Evolutionary conservation across 2,888 invertebrate species (phyloP).

Genomic region (Bhutanitis thaidina): DNA sequence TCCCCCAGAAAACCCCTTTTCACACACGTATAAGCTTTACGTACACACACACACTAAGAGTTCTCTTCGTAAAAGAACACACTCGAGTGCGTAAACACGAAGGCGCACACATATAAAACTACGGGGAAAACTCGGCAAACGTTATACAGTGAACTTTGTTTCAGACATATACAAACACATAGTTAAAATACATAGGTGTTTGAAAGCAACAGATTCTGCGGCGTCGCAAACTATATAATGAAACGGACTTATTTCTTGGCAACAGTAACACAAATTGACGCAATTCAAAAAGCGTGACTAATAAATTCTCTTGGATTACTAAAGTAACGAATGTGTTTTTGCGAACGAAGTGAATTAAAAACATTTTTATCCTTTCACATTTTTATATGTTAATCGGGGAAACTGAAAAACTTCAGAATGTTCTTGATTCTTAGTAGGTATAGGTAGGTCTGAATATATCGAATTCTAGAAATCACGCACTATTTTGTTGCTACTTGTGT

Average conservation of each 20-base stretch:
- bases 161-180: conserved; percentile 5
- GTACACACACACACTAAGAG: conserved; percentile 26
- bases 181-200: conserved; percentile 1
- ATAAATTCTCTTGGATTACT: conserved; percentile 10
- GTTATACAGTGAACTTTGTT: conserved; percentile 15
- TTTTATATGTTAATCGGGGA: conserved; percentile 7
- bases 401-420: conserved; percentile 12
- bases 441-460: neutral
- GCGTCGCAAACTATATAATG: conserved; percentile 26
- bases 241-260: conserved; percentile 32
- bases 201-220: conserved; percentile 25
- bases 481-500: too few relatives aligned
- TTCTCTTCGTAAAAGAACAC: conserved; percentile 6
- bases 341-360: neutral
- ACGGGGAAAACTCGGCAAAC: conserved; percentile 18
- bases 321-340: conserved; percentile 7
- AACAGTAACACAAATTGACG: conserved; percentile 24
- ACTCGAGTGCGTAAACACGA: conserved; percentile 5
- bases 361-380: neutral
- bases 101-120: conserved; percentile 17
- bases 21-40: conserved; percentile 28
- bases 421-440: conserved; percentile 7
- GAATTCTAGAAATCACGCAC: too few relatives aligned
- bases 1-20: conserved; percentile 37
- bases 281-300: conserved; percentile 7